Evolutionary conservation across 2,113 vertebrate genomes (phyloP).

Genomic region (Notiomystis cincta): DNA sequence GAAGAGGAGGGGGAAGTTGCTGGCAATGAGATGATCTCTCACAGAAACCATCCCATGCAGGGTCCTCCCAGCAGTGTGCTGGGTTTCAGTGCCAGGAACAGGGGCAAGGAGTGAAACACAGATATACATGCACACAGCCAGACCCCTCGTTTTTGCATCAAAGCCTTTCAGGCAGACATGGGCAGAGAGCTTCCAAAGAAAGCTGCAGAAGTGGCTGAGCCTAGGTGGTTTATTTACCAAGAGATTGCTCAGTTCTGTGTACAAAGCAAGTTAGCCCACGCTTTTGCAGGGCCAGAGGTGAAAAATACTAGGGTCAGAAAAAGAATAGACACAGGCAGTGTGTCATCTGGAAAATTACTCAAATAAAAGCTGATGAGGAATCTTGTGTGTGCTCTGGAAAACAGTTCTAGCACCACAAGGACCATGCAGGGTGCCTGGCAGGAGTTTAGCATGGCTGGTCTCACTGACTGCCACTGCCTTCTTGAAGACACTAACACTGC

Average conservation of each 20-base stretch:
- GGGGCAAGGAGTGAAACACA: neutral
- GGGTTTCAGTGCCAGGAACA: neutral
- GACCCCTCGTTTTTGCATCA: neutral
- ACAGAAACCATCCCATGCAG: neutral
- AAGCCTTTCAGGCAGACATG: neutral
- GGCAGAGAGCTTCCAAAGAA: neutral
- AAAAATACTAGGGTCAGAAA: neutral
- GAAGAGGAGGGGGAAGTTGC: accelerated
- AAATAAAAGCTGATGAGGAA: neutral
- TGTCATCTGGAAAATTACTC: neutral
- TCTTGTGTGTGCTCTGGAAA: neutral
- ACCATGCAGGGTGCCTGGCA: neutral
- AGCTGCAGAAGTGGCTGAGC: neutral
- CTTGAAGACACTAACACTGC: neutral
- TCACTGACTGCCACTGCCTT: neutral
- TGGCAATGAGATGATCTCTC: neutral
- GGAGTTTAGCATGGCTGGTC: neutral
- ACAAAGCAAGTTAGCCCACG: neutral
- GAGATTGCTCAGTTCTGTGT: neutral
- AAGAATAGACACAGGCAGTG: neutral
- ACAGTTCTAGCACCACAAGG: neutral
- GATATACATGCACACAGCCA: accelerated
- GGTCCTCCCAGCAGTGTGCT: neutral
- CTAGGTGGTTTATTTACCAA: neutral
- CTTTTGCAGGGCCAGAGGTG: neutral